These are phyloP conservation scores for Drosophila miranda DNA, from an alignment of 1,140 invertebrate species.

Conservation along the genomic window DNA sequence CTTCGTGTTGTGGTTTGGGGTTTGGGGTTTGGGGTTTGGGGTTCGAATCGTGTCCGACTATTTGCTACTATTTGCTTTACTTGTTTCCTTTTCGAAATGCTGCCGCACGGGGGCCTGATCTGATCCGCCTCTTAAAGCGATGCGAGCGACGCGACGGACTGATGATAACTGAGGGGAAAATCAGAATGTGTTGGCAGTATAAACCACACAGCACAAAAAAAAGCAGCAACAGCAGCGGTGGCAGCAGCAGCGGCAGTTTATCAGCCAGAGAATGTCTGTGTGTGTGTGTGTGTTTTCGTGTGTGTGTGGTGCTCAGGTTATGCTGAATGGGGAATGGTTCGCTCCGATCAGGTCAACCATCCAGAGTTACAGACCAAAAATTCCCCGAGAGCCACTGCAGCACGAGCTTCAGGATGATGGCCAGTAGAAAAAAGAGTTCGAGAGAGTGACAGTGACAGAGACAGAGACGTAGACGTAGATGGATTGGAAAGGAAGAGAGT, in stretches of 20 bases:
- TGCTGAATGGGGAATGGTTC: too few species aligned
- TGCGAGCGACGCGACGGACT: constrained; percentile 65
- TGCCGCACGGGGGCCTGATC: constrained; percentile 49
- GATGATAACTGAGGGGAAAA: constrained; percentile 76
- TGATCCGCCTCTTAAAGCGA: constrained; percentile 53
- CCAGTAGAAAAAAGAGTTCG: neutral
- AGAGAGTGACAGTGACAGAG: neutral
- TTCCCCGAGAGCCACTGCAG: too few species aligned
- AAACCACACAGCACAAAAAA: constrained; percentile 65
- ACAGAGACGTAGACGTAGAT: neutral
- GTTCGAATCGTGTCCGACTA: neutral
- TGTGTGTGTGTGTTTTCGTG: constrained; percentile 35
- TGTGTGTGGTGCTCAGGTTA: constrained; percentile 3
- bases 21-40: too few species aligned
- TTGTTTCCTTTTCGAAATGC: constrained; percentile 32
- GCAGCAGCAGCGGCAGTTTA: constrained; percentile 17
- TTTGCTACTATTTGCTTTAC: constrained; percentile 29
- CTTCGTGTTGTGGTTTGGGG: constrained; percentile 5
- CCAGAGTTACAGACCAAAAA: too few species aligned
- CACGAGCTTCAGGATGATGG: neutral
- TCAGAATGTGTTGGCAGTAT: constrained; percentile 76
- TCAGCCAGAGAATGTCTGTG: constrained; percentile 25
- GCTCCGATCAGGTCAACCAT: too few species aligned
- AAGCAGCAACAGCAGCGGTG: constrained; percentile 27
- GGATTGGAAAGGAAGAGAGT: neutral